Percentiles rank a stretch among this genome's conserved stretches.
Evolutionary conservation across 2,888 invertebrate species (phyloP).

Genomic region (Syrista parreyssii): DNA sequence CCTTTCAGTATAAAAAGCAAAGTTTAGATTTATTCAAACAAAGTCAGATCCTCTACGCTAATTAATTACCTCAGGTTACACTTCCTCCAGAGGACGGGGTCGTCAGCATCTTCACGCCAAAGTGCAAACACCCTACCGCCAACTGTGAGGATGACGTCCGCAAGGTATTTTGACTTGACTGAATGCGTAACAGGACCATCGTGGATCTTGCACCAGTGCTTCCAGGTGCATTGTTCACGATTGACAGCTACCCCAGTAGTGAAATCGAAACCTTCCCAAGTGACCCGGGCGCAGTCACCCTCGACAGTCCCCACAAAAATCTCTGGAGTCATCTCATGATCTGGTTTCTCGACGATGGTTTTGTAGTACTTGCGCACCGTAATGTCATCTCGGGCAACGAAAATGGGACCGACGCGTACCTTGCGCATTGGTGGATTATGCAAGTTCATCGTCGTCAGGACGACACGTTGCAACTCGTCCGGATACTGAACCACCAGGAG

Average conservation of each 20-base stretch:
- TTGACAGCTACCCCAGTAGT: constrained; percentile 73
- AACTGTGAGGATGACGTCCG: constrained; percentile 74
- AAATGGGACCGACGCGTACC: constrained; percentile 25
- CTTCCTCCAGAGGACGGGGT: constrained; percentile 77
- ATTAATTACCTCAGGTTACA: constrained; percentile 60
- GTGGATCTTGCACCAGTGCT: constrained; percentile 71
- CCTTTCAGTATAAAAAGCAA: constrained; percentile 49
- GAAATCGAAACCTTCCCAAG: constrained; percentile 79
- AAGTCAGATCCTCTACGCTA: background rate
- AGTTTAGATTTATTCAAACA: background rate
- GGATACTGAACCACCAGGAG: constrained; percentile 68
- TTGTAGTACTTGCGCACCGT: constrained; percentile 42
- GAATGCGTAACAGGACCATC: constrained; percentile 77
- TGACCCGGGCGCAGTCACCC: constrained; percentile 66
- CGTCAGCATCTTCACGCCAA: constrained; percentile 76
- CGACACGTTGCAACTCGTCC: constrained; percentile 63
- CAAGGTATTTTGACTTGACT: constrained; percentile 73
- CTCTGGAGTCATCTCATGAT: constrained; percentile 32
- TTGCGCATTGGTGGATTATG: constrained; percentile 52
- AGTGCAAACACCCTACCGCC: constrained; percentile 81
- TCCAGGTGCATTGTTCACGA: constrained; percentile 68
- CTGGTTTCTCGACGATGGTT: constrained; percentile 38
- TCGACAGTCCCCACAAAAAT: constrained; percentile 52
- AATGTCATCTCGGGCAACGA: constrained; percentile 26
- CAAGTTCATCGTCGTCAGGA: constrained; percentile 67